phyloP scores from a whole-genome alignment of 2,113 vertebrate genomes.

The Typhlomys cinereus region DNA sequence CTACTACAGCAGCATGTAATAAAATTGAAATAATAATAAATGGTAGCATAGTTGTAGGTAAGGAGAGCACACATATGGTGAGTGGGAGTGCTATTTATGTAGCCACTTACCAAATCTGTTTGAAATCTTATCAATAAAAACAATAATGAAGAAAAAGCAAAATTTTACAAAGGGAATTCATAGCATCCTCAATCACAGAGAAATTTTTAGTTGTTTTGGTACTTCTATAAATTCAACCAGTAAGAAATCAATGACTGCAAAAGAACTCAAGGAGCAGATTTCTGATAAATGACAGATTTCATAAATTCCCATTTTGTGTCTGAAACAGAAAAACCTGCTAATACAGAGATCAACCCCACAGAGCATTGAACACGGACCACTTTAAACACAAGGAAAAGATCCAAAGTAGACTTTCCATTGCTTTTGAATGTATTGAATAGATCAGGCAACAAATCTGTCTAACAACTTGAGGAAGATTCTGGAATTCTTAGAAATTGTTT shows the following conservation, averaged over 20 bases:
- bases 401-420: neutral
- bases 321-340: neutral
- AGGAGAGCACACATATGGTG: no score
- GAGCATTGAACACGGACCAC: neutral
- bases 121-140: no score
- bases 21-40: no score
- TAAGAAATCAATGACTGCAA: neutral
- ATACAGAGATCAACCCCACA: neutral
- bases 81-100: no score
- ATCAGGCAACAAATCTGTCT: neutral
- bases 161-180: neutral
- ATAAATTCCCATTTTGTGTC: neutral
- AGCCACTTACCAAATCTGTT: no score
- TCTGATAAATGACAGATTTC: accelerated
- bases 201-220: neutral
- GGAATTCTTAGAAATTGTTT: neutral
- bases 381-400: neutral
- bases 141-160: no score
- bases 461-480: neutral
- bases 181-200: neutral
- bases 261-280: neutral
- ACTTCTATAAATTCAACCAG: neutral
- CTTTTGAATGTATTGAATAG: neutral
- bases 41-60: no score
- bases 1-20: no score